Evolutionary conservation across 2,113 vertebrate genomes (phyloP), one percentile per base, ranked within the genome.

Genomic region (Willisornis vidua): DNA sequence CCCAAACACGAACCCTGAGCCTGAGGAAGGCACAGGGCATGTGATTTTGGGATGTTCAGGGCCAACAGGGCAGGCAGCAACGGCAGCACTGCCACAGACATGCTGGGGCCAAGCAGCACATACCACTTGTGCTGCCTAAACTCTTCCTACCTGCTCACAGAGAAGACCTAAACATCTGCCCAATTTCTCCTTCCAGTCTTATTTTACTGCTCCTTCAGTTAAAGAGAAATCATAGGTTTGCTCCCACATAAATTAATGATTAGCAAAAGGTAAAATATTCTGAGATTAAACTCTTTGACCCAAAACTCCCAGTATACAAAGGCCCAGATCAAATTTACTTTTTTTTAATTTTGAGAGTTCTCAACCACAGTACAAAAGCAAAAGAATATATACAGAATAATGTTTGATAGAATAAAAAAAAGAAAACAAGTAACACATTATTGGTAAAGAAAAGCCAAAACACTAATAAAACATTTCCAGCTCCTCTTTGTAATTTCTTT

Each of bases 381-480:
- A 61, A 84, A 63, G 12, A 55, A 63, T 24, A n/a, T 19, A 5
- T 62, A 74, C 41, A 59, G 52, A 63, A 87, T 51, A 68, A 80
- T 4, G 7, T 52, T 72, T 85, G 66, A 74, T 28, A 86, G 39
- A 62, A 62, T 9, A 70, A 93, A 55, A 67, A 67, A 85, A 37
- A 62, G 37, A 65, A 61, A 62, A 62, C 31, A 93, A 75, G 39
- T 33, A 57, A 77, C 76, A 67, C 24, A 52, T 29, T 12, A 48
- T 41, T 37, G 9, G 9, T 54, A 68, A 92, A 82, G 59, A n/a
- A 89, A 91, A 92, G n/a, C 17, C 31, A 85, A 72, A 91, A 31
- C 6, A 91, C 84, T 93, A 92, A 94, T 88, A 89, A 95, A 95
- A 93, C 19, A 86, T 94, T 87, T 80, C 14, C 33, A 65, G 16